A percentile compares a stretch with the other conserved stretches of the same genome.
Evolutionary conservation across 2,797 vertebrate genomes (phyloP).

Genomic region (Sebastes vulpes): DNA sequence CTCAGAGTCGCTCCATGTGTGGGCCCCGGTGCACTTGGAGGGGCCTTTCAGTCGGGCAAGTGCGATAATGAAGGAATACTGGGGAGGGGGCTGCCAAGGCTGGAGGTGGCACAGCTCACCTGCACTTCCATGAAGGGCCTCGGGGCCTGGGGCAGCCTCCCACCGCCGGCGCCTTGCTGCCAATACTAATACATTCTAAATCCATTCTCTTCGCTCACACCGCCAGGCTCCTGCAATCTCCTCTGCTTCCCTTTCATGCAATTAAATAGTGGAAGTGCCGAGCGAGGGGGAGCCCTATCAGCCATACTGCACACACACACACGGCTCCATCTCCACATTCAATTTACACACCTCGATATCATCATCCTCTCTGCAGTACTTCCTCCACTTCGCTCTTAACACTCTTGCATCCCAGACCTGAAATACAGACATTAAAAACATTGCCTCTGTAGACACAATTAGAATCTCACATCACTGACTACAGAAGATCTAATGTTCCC

Average conservation of each 20-base stretch:
- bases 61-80: constrained; percentile 79
- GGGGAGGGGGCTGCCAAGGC: constrained; percentile 78
- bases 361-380: constrained; percentile 82
- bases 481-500: constrained; percentile 75
- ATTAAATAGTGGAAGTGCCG: constrained; percentile 87
- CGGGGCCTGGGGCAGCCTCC: constrained; percentile 79
- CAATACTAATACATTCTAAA: constrained; percentile 89
- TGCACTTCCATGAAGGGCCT: constrained; percentile 82
- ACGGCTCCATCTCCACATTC: constrained; percentile 83
- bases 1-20: constrained; percentile 80
- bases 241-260: constrained; percentile 87
- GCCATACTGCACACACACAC: constrained; percentile 80
- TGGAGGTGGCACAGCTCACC: constrained; percentile 84
- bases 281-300: constrained; percentile 86
- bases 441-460: constrained; percentile 80
- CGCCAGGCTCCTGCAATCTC: constrained; percentile 85
- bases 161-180: constrained; percentile 83
- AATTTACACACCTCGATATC: constrained; percentile 87
- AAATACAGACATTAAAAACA: constrained; percentile 84
- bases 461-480: constrained; percentile 74
- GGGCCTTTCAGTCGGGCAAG: constrained; percentile 78
- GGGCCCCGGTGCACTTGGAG: constrained; percentile 73
- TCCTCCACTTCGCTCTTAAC: constrained; percentile 74
- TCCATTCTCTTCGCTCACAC: constrained; percentile 86
- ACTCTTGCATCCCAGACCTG: constrained; percentile 72